Conservation (phyloP, 1,140 invertebrate genomes). For the Apocrypta bakeri region DNA sequence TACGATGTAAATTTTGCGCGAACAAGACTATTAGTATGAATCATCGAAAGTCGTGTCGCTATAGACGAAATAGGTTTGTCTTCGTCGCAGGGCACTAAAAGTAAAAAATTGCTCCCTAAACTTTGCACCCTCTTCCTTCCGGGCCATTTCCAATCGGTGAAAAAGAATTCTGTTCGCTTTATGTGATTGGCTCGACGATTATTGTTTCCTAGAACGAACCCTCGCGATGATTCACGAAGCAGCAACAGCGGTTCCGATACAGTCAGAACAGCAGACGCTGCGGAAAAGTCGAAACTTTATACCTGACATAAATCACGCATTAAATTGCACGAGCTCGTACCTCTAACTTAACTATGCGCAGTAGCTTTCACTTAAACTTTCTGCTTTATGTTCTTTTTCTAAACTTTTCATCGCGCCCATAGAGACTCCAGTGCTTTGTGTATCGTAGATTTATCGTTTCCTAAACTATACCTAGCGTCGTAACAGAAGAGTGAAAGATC, state of each 20-base stretch:
- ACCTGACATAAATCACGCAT: slow-evolving; percentile 46
- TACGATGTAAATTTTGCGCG: too few relatives aligned
- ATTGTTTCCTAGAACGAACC: slow-evolving; percentile 20
- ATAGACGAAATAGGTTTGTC: too few relatives aligned
- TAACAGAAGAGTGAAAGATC: not conserved
- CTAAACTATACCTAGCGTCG: not conserved
- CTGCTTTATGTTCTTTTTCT: slow-evolving; percentile 38
- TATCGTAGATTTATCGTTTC: slow-evolving; percentile 27
- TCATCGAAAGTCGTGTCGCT: not conserved
- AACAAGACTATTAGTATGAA: too few relatives aligned
- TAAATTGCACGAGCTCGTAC: slow-evolving; percentile 29
- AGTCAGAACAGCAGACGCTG: not conserved
- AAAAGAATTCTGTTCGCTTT: not conserved
- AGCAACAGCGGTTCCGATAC: too few relatives aligned
- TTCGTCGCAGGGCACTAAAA: not conserved
- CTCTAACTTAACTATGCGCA: slow-evolving; percentile 27
- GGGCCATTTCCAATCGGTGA: slow-evolving; percentile 45
- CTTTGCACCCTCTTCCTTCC: slow-evolving; percentile 44
- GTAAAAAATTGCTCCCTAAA: slow-evolving; percentile 16
- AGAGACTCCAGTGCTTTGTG: not conserved
- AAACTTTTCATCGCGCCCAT: slow-evolving; percentile 36
- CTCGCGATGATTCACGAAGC: slow-evolving; percentile 31
- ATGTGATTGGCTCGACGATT: slow-evolving; percentile 12
- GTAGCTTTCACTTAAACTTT: slow-evolving; percentile 31
- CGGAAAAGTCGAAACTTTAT: slow-evolving; percentile 25